Conservation (phyloP, 2,113 vertebrate species). For the Pipa parva region DNA sequence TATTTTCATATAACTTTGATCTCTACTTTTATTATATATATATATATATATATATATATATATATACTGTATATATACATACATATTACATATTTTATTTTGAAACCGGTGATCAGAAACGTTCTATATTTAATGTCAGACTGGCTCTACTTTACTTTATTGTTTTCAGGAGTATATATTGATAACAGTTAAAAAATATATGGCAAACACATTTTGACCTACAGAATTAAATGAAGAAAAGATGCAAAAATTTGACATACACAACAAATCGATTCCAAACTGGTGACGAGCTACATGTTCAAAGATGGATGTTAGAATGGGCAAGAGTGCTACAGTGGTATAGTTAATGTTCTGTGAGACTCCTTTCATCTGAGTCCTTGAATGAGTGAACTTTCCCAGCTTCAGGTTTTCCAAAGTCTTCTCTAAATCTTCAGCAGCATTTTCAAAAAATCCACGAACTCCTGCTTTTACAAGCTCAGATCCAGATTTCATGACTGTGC, state of each 20-base stretch:
- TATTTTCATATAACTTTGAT: too few relatives aligned
- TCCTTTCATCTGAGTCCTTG: constrained; percentile 93
- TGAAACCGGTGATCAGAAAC: too few relatives aligned
- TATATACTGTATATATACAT: too few relatives aligned
- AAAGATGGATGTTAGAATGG: constrained; percentile 92
- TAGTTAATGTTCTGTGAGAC: constrained; percentile 98
- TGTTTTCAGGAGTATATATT: too few relatives aligned
- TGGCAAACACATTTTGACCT: too few relatives aligned
- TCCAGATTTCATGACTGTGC: constrained; percentile 97
- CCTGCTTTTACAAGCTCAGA: constrained; percentile 89
- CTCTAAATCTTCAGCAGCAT: constrained; percentile 90
- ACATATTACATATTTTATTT: too few relatives aligned
- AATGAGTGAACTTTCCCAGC: constrained; percentile 94
- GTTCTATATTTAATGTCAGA: too few relatives aligned
- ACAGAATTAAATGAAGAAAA: not conserved
- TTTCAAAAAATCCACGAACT: constrained; percentile 90
- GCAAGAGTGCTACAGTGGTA: constrained; percentile 88
- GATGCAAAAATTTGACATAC: constrained; percentile 66
- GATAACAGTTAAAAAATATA: too few relatives aligned
- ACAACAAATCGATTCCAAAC: constrained; percentile 86
- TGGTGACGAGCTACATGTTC: constrained; percentile 93
- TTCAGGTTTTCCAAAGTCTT: constrained; percentile 96
- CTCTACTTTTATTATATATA: too few relatives aligned
- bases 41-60: too few relatives aligned
- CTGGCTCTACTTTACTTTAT: too few relatives aligned